A percentile compares a stretch with the other conserved stretches of the same genome.
phyloP scores from a whole-genome alignment of 2,888 invertebrate genomes.

The Xanthia icteritia region DNA sequence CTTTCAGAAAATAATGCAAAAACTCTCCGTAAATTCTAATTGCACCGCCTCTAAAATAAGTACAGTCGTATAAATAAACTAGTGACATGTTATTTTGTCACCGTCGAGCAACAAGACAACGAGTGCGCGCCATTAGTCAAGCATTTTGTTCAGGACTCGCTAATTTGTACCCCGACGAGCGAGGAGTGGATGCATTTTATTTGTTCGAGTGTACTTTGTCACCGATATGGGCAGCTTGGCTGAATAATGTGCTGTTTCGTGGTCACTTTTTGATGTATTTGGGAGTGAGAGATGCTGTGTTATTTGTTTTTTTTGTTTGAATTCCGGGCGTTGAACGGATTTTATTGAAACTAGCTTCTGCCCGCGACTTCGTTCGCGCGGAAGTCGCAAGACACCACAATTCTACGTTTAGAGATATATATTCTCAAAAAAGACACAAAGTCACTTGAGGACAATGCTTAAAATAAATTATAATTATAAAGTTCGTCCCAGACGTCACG shows the following conservation, averaged over 20 bases:
- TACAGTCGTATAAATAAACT: conserved; percentile 62
- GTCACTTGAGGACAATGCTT: too few relatives aligned
- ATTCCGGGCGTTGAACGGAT: background rate
- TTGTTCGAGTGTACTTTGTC: conserved; percentile 61
- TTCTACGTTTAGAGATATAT: too few relatives aligned
- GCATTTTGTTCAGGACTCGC: conserved; percentile 63
- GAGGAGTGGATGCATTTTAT: conserved; percentile 63
- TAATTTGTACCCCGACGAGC: conserved; percentile 67
- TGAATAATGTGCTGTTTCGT: conserved; percentile 49
- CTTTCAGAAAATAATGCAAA: background rate
- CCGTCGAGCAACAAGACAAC: conserved; percentile 54
- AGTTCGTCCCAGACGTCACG: too few relatives aligned
- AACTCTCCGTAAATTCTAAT: conserved; percentile 18
- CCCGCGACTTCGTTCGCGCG: too few relatives aligned
- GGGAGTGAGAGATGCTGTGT: background rate
- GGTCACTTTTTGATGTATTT: conserved; percentile 55
- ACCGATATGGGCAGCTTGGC: conserved; percentile 36
- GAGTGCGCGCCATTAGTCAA: conserved; percentile 63
- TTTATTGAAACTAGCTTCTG: conserved; percentile 4
- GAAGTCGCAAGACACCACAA: too few relatives aligned
- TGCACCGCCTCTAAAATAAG: conserved; percentile 45
- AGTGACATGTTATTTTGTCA: conserved; percentile 42
- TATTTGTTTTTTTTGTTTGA: background rate
- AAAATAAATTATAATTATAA: too few relatives aligned
- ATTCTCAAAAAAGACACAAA: too few relatives aligned